Conservation (phyloP, 2,888 invertebrate genomes). For the Lamellibrachia columna region DNA sequence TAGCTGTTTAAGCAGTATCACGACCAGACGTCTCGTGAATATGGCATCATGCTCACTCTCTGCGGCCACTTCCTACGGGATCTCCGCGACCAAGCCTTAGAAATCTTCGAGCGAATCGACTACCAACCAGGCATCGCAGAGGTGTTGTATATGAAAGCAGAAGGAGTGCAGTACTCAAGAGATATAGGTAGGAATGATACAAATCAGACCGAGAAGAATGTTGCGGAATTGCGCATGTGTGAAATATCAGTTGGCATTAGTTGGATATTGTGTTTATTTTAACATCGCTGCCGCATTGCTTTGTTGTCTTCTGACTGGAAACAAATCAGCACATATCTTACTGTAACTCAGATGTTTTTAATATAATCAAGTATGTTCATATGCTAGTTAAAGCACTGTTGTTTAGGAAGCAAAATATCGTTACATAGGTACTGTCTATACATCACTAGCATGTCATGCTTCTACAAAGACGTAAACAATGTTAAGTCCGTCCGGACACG, state of each 20-base stretch:
- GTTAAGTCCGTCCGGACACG: not conserved
- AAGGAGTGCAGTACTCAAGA: not conserved
- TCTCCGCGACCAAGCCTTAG: slow-evolving; percentile 36
- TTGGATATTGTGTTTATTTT: not conserved
- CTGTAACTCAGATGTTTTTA: too few relatives aligned
- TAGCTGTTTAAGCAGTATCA: slow-evolving; percentile 37
- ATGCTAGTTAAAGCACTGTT: too few relatives aligned
- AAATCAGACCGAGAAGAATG: not conserved
- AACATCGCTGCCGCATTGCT: not conserved
- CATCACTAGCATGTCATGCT: too few relatives aligned
- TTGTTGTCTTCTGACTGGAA: too few relatives aligned
- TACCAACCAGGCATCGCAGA: slow-evolving; percentile 43
- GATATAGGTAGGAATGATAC: not conserved
- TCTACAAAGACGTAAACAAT: not conserved
- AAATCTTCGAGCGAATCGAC: slow-evolving; percentile 39
- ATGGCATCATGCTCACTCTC: slow-evolving; percentile 41
- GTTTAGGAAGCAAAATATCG: too few relatives aligned
- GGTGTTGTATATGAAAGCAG: slow-evolving; percentile 38
- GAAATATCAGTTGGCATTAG: not conserved
- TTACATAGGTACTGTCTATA: too few relatives aligned
- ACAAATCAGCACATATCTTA: too few relatives aligned
- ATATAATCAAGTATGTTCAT: too few relatives aligned
- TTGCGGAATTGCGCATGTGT: not conserved
- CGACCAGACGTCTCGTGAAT: slow-evolving; percentile 32
- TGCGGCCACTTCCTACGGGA: slow-evolving; percentile 44